Evolutionary conservation across 2,113 vertebrate species (phyloP).

Genomic region (Anser cygnoides): DNA sequence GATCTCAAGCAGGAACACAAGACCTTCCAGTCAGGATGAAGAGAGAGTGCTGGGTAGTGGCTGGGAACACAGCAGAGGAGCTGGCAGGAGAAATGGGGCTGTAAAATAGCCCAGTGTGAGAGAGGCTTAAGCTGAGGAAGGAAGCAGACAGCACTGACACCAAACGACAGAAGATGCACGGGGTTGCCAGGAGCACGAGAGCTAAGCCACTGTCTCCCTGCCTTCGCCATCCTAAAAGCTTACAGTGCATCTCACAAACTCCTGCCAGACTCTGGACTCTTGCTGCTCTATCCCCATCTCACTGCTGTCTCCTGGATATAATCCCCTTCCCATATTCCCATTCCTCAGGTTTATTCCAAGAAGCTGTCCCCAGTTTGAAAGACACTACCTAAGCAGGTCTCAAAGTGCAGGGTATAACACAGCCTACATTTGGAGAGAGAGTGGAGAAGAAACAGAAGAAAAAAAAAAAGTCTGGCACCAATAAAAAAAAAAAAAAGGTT

Average conservation of each 20-base stretch:
- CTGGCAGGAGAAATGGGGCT: background rate
- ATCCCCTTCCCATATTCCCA: rapidly evolving
- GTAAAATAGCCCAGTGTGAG: background rate
- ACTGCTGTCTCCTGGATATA: background rate
- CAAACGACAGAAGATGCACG: background rate
- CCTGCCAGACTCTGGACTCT: background rate
- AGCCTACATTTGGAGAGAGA: background rate
- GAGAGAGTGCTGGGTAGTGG: background rate
- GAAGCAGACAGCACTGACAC: background rate
- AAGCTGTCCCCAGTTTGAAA: background rate
- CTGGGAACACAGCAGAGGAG: background rate
- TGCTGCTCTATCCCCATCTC: background rate
- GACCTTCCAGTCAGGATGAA: background rate
- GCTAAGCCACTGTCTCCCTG: background rate
- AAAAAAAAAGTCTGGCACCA: no score
- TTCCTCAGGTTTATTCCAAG: background rate
- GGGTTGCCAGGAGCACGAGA: background rate
- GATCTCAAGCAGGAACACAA: background rate
- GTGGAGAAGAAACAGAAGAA: background rate
- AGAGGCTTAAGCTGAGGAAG: background rate
- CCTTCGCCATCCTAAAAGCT: background rate
- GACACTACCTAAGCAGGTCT: background rate
- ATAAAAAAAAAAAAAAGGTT: no score
- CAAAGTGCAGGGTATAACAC: background rate
- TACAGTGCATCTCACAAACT: background rate